phyloP scores from a whole-genome alignment of 2,113 vertebrate genomes.

The Psittacara wagleri region DNA sequence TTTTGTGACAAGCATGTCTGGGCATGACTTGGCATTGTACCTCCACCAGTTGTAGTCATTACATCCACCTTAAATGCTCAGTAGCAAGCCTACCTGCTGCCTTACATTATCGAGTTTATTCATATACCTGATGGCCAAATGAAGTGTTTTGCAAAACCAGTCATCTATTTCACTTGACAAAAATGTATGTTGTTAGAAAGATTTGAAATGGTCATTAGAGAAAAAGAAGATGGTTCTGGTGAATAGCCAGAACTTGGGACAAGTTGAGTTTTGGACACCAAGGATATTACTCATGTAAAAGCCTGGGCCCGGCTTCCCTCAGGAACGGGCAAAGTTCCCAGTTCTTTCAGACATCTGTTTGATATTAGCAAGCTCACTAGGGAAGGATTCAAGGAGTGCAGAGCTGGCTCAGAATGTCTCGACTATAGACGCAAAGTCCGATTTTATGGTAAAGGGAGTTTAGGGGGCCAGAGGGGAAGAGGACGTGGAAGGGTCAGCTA shows the following conservation, averaged over 20 bases:
- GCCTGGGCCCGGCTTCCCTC: neutral
- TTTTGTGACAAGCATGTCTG: neutral
- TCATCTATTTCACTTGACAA: neutral
- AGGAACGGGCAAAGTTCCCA: slow-evolving; percentile 52
- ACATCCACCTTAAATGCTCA: neutral
- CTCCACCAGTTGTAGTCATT: neutral
- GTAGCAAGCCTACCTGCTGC: neutral
- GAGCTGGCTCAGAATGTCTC: neutral
- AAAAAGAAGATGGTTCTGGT: slow-evolving; percentile 15
- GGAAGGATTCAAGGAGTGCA: slow-evolving; percentile 25
- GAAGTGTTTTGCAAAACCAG: neutral
- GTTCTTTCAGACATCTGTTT: slow-evolving; percentile 56
- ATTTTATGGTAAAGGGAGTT: neutral
- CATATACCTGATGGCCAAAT: fast-evolving
- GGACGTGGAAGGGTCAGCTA: neutral
- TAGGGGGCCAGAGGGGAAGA: neutral
- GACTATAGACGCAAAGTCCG: neutral
- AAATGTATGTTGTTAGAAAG: neutral
- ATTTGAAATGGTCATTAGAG: neutral
- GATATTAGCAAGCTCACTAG: slow-evolving; percentile 32
- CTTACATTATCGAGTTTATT: neutral
- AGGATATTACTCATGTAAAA: slow-evolving; percentile 50
- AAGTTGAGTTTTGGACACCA: slow-evolving; percentile 37
- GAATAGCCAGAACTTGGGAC: slow-evolving; percentile 13
- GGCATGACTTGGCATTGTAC: neutral